phyloP scores from a whole-genome alignment of 2,113 vertebrate species.

The Gracilinanus agilis region DNA sequence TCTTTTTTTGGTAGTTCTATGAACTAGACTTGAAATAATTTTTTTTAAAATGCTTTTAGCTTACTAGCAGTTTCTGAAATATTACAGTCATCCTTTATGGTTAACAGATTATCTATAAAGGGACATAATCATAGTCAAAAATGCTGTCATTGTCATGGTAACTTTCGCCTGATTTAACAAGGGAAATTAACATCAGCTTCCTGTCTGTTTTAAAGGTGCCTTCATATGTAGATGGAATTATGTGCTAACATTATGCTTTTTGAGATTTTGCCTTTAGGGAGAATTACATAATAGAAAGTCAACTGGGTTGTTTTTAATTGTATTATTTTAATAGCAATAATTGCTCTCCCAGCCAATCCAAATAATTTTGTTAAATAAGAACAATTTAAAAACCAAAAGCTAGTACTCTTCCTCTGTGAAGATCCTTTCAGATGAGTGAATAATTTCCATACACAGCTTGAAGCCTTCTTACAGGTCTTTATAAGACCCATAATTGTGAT shows the following conservation, averaged over 20 bases:
- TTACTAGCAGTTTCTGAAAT: slow-evolving; percentile 29
- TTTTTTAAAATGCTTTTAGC: neutral
- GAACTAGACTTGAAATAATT: neutral
- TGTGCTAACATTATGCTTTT: neutral
- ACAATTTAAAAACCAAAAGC: slow-evolving; percentile 17
- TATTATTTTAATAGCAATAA: slow-evolving; percentile 7
- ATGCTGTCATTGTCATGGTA: neutral
- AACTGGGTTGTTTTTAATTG: neutral
- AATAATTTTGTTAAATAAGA: neutral
- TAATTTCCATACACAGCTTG: slow-evolving; percentile 6
- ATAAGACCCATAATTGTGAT: slow-evolving; percentile 24
- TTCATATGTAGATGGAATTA: slow-evolving; percentile 18
- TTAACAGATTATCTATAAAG: neutral
- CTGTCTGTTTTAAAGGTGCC: slow-evolving; percentile 18
- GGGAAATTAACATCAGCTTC: slow-evolving; percentile 21
- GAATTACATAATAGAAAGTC: neutral
- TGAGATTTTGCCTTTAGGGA: slow-evolving; percentile 11
- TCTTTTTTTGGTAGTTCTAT: slow-evolving; percentile 28
- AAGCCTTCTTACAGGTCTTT: neutral
- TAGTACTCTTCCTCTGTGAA: neutral
- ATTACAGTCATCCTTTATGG: slow-evolving; percentile 1
- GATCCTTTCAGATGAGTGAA: neutral
- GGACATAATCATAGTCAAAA: neutral
- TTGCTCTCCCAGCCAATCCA: slow-evolving; percentile 1
- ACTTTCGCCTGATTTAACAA: neutral